A percentile compares a stretch with the other conserved stretches of the same genome.
Conservation (phyloP, 2,797 vertebrate genomes). For the Numenius phaeopus region DNA sequence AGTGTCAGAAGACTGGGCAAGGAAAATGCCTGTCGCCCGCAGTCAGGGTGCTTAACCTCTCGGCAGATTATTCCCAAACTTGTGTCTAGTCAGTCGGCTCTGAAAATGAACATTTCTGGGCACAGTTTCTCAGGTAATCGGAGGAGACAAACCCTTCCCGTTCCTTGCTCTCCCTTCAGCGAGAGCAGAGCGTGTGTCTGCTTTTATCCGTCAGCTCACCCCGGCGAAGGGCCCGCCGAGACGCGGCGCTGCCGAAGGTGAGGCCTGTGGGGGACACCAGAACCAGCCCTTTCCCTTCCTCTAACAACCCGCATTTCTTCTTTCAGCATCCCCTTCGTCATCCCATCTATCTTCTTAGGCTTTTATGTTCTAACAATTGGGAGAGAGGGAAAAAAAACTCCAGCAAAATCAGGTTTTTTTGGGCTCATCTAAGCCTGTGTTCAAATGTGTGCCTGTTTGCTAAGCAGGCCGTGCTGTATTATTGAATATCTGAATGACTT, state of each 20-base stretch:
- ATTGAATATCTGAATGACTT: background rate
- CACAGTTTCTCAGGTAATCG: background rate
- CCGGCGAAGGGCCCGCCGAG: fast-evolving
- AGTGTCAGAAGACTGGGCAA: fast-evolving
- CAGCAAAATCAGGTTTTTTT: background rate
- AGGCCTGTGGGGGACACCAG: background rate
- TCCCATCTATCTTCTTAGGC: background rate
- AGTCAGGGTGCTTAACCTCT: background rate
- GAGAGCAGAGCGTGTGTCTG: background rate
- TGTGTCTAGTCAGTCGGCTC: background rate
- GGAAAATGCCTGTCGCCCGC: fast-evolving
- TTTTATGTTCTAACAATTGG: background rate
- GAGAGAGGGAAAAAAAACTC: background rate
- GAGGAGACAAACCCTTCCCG: background rate
- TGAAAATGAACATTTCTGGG: background rate
- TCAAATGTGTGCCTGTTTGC: background rate
- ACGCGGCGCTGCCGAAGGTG: fast-evolving
- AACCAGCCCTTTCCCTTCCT: background rate
- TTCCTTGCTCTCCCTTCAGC: background rate
- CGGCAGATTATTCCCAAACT: background rate
- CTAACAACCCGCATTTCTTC: background rate
- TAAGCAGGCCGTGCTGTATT: background rate
- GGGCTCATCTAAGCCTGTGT: background rate
- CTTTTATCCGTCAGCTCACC: background rate
- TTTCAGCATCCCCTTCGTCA: background rate